Conservation (phyloP, 1,140 invertebrate genomes). For the Drosophila parvula region DNA sequence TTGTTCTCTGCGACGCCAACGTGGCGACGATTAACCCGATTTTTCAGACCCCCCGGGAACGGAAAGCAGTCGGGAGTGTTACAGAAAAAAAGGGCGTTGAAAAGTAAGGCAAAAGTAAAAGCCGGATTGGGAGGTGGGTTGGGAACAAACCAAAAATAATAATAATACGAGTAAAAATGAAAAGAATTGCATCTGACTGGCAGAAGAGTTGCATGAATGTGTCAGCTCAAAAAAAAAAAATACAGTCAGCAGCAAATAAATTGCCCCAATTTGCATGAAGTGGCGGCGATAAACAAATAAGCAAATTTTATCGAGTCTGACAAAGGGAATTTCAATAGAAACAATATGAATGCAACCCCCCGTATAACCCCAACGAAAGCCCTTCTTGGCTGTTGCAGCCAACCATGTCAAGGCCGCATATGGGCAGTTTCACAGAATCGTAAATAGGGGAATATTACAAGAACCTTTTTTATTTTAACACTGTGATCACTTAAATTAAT, state of each 20-base stretch:
- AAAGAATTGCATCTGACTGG: conserved; percentile 17
- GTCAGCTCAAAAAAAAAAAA: conserved; percentile 34
- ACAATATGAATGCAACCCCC: conserved; percentile 10
- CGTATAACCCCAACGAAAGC: conserved; percentile 3
- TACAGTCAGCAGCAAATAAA: conserved; percentile 11
- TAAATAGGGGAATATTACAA: too few species aligned
- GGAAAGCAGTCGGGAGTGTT: conserved; percentile 7
- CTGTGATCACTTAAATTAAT: too few species aligned
- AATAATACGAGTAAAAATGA: conserved; percentile 3
- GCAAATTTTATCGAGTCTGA: conserved; percentile 3
- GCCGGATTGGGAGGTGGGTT: conserved; percentile 17
- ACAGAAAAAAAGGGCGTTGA: conserved; percentile 13
- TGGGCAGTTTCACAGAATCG: neutral
- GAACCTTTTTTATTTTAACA: too few species aligned
- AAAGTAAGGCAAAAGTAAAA: conserved; percentile 29
- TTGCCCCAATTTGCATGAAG: conserved; percentile 19
- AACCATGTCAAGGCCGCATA: conserved; percentile 25
- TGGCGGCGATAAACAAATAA: conserved; percentile 27
- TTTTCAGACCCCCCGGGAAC: conserved; percentile 18
- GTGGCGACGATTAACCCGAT: conserved; percentile 49
- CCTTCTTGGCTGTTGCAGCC: neutral
- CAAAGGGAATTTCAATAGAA: conserved; percentile 28
- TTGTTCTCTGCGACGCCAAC: conserved; percentile 31
- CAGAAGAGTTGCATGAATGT: conserved; percentile 32
- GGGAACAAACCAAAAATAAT: neutral